Evolutionary conservation across 2,113 vertebrate species (phyloP).

Genomic region (Himantopus leucocephalus): DNA sequence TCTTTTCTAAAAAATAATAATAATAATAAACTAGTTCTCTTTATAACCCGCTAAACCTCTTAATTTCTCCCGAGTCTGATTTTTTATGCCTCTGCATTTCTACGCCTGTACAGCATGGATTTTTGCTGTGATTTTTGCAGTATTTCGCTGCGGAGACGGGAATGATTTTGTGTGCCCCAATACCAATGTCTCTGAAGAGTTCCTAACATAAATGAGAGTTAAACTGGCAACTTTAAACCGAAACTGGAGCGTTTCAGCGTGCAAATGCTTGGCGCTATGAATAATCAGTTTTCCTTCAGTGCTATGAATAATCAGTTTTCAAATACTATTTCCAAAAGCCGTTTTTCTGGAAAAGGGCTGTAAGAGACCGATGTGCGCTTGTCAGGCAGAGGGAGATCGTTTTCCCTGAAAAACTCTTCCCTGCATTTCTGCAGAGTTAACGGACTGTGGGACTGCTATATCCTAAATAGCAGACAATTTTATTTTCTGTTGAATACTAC

Average conservation of each 20-base stretch:
- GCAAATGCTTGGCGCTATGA: neutral
- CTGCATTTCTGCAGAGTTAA: neutral
- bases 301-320: neutral
- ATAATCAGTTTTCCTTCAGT: neutral
- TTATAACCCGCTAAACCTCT: neutral
- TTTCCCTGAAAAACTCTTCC: neutral
- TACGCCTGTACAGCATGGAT: rapidly evolving
- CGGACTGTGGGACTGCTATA: rapidly evolving
- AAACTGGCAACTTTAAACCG: neutral
- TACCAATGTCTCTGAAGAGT: neutral
- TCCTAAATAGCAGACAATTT: neutral
- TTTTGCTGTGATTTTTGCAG: neutral
- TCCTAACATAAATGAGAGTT: neutral
- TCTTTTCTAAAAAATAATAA: neutral
- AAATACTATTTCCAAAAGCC: neutral
- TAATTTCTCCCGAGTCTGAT: neutral
- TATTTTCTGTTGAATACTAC: neutral
- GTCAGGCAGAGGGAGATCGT: neutral
- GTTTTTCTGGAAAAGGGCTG: neutral
- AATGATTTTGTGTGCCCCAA: neutral
- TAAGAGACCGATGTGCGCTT: rapidly evolving
- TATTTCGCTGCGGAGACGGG: neutral
- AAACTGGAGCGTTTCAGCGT: rapidly evolving
- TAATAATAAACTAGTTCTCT: neutral
- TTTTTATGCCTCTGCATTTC: neutral